Evolutionary conservation across 2,888 invertebrate species (phyloP), one percentile per base, ranked within the genome.

Genomic region (Calameuta filiformis): DNA sequence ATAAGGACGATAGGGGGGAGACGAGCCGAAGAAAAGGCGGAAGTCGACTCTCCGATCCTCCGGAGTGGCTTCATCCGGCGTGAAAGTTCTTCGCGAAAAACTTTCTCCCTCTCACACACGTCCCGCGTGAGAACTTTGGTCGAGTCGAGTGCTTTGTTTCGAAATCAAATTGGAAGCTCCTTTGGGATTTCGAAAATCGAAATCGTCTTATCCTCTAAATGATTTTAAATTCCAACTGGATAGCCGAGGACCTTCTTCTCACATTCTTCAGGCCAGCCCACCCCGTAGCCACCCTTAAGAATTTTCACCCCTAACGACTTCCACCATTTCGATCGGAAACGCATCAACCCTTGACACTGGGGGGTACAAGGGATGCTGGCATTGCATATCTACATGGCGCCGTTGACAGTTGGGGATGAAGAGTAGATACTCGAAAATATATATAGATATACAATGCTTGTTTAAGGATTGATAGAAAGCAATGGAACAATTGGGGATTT

Each of bases 271-370:
- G 69, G 0, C 69, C 12, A 1, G 1, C 40, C 4, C 40, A 40
- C 15, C 15, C 15, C 37, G 12, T 15, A 0, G 12, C 0, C 1
- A 15, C 12, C 37, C 15, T 40, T 15, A 40, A 4, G 30, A 12
- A 31, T 30, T 6, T 4, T 12, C 71, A 76, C 75, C 81, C 79
- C 80, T 80, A 78, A 80, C 81, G 77, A 79, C 76, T 77, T 80
- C 81, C 83, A 80, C 79, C 83, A 85, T 31, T 33, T 71, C 33
- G 86, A 87, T 89, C 85, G 86, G 82, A 84, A 85, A 86, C 84
- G 81, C 86, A 88, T 87, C 84, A 85, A 83, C 81, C 79, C 78
- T 79, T 79, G 79, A 83, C 82, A 84, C 83, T 79, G 83, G 84
- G 80, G 81, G 80, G 80, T 73, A 34, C 6, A 37, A 35, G 30